Evolutionary conservation across 2,888 invertebrate genomes (phyloP).

Genomic region (Lucinisca nassula): DNA sequence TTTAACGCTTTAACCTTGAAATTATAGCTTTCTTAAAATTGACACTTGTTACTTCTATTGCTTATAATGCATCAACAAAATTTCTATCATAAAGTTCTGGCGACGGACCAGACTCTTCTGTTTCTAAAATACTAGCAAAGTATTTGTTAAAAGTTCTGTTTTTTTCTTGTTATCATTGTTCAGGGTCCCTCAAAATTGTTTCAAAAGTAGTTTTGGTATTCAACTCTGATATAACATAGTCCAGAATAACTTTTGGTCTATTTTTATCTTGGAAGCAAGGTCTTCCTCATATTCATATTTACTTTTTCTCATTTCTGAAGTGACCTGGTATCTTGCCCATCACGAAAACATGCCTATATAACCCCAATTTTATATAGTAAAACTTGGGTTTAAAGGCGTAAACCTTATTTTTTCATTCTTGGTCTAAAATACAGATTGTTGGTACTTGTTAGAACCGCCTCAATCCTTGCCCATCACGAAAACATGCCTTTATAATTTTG

Average conservation of each 20-base stretch:
- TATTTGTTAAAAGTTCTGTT: background rate
- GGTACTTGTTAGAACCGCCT: too few species aligned
- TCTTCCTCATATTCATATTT: background rate
- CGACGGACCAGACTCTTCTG: background rate
- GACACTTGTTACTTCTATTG: background rate
- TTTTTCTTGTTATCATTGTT: conserved; percentile 23
- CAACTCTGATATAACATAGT: background rate
- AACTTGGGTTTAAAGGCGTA: too few species aligned
- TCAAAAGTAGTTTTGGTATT: conserved; percentile 11
- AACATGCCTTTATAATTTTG: too few species aligned
- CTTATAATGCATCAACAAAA: background rate
- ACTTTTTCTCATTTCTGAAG: too few species aligned
- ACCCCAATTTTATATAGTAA: too few species aligned
- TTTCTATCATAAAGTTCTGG: conserved; percentile 18
- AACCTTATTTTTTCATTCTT: too few species aligned
- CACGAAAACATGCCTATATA: too few species aligned
- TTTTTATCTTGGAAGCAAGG: conserved; percentile 4
- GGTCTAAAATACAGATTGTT: too few species aligned
- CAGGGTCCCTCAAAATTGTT: background rate
- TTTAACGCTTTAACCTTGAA: background rate
- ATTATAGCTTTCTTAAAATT: background rate
- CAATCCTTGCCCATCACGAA: too few species aligned
- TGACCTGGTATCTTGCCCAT: too few species aligned
- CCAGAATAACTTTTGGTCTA: background rate
- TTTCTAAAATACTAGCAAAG: conserved; percentile 21